Percentiles rank a stretch among this genome's conserved stretches.
phyloP scores from a whole-genome alignment of 2,888 invertebrate species.

The Luperina nickerlii region DNA sequence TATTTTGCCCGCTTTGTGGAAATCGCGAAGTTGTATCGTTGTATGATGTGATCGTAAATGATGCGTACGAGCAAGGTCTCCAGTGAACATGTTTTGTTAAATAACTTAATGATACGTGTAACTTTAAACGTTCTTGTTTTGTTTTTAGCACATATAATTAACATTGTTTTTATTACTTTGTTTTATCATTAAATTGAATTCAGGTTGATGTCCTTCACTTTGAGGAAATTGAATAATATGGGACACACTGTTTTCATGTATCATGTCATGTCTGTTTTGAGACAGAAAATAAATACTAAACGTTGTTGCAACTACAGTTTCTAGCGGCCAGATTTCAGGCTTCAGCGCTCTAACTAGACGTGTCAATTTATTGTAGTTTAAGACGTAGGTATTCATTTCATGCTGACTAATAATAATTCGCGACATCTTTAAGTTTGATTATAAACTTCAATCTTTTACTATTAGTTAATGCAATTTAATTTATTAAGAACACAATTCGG shows the following conservation, averaged over 20 bases:
- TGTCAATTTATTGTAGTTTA: not conserved
- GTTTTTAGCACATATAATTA: constrained; percentile 33
- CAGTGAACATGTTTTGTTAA: constrained; percentile 28
- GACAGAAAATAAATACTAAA: constrained; percentile 22
- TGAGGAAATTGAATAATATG: constrained; percentile 16
- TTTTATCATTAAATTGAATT: constrained; percentile 29
- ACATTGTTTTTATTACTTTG: constrained; percentile 35
- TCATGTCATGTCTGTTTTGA: not conserved
- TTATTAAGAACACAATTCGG: not conserved
- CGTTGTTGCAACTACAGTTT: not conserved
- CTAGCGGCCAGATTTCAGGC: not conserved
- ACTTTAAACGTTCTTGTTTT: constrained; percentile 34
- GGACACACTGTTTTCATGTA: not conserved
- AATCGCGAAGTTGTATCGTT: constrained; percentile 41
- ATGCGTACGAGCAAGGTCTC: constrained; percentile 52
- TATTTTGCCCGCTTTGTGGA: constrained; percentile 42
- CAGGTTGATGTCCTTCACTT: constrained; percentile 26
- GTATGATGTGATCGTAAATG: constrained; percentile 44
- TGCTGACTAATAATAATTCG: not conserved
- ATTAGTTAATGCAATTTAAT: not conserved
- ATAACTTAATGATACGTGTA: constrained; percentile 27
- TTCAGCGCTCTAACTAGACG: not conserved
- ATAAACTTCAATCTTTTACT: not conserved
- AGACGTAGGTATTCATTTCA: not conserved
- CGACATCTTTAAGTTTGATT: constrained; percentile 2